A percentile compares a stretch with the other conserved stretches of the same genome.
phyloP scores from a whole-genome alignment of 2,113 vertebrate genomes.

The Mohoua ochrocephala region DNA sequence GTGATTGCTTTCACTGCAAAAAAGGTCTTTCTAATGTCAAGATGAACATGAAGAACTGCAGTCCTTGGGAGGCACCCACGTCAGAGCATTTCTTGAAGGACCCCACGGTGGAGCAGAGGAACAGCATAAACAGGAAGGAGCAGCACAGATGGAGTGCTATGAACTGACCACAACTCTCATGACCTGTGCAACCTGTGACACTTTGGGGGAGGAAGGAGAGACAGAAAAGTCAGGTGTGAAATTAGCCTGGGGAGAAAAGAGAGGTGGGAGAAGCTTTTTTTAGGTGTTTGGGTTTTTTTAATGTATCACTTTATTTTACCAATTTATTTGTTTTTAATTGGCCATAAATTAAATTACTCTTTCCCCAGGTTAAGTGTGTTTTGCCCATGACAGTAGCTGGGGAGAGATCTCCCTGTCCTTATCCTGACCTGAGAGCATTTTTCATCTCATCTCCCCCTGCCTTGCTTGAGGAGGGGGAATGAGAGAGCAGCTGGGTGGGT shows the following conservation, averaged over 20 bases:
- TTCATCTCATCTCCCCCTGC: not conserved
- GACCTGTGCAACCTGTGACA: accelerated
- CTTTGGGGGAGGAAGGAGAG: not conserved
- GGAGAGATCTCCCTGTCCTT: not conserved
- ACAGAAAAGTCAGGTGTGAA: not conserved
- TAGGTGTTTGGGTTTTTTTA: not conserved
- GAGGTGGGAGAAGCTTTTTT: not conserved
- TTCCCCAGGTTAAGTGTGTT: not conserved
- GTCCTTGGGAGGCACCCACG: not conserved
- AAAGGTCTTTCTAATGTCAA: not conserved
- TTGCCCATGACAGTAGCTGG: not conserved
- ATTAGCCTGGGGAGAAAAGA: not conserved
- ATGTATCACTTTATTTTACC: not conserved
- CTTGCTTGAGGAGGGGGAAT: not conserved
- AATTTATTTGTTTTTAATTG: not conserved
- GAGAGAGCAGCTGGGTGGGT: not conserved
- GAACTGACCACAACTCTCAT: not conserved
- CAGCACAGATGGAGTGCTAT: not conserved
- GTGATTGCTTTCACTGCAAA: not conserved
- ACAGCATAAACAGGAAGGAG: not conserved
- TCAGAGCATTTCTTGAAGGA: not conserved
- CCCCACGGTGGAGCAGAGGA: accelerated
- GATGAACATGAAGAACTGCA: not conserved
- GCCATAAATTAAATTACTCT: not conserved
- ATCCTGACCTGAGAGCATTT: not conserved